A percentile compares a stretch with the other conserved stretches of the same genome.
Evolutionary conservation across 2,113 vertebrate genomes (phyloP).

Genomic region (Ciconia stormi): DNA sequence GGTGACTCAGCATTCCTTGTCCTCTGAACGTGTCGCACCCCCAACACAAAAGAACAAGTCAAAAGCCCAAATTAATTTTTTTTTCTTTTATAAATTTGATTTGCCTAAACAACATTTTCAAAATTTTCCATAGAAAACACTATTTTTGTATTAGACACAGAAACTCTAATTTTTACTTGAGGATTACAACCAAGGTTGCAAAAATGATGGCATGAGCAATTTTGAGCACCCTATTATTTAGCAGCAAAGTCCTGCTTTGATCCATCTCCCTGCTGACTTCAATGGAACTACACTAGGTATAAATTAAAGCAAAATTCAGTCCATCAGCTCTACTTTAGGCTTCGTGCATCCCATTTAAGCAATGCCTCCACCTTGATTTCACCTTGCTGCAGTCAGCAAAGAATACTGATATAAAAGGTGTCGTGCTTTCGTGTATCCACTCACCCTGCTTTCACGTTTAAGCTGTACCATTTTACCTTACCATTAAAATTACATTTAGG

Average conservation of each 20-base stretch:
- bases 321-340: constrained; percentile 46
- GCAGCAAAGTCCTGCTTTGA: constrained; percentile 46
- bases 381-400: constrained; percentile 57
- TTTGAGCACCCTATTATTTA: constrained; percentile 57
- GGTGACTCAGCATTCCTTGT: neutral
- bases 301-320: constrained; percentile 59
- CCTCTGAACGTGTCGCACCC: neutral
- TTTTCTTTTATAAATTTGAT: neutral
- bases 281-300: constrained; percentile 34
- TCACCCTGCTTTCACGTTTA: constrained; percentile 21
- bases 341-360: constrained; percentile 28
- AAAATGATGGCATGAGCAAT: constrained; percentile 35
- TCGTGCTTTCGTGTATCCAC: neutral
- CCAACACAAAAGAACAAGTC: neutral
- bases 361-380: constrained; percentile 55
- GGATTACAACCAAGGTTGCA: neutral
- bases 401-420: constrained; percentile 8
- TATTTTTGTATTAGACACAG: neutral
- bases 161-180: neutral
- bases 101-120: neutral
- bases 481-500: constrained; percentile 34
- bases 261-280: constrained; percentile 55
- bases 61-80: neutral
- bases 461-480: constrained; percentile 25
- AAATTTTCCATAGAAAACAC: neutral